Evolutionary conservation across 2,888 invertebrate genomes (phyloP).

Genomic region (Dasysyrphus tricinctus): DNA sequence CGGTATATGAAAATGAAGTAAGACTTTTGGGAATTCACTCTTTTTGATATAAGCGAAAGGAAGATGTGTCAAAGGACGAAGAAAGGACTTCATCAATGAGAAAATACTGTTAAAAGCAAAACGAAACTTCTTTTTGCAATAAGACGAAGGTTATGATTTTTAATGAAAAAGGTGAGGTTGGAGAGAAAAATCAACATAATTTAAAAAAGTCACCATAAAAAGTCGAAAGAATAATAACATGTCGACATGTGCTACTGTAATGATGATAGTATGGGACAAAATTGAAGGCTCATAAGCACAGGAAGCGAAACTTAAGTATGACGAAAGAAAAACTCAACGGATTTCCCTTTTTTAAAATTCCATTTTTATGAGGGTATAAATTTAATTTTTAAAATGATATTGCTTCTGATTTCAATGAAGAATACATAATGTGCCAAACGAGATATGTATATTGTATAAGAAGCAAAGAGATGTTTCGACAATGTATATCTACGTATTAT

Average conservation of each 20-base stretch:
- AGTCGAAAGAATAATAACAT: background rate
- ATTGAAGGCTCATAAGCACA: background rate
- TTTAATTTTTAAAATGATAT: slow-evolving; percentile 36
- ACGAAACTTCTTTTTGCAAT: background rate
- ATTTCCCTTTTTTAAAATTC: slow-evolving; percentile 2
- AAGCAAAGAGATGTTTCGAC: background rate
- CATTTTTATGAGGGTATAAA: slow-evolving; percentile 19
- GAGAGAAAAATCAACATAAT: slow-evolving; percentile 40
- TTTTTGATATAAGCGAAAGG: background rate
- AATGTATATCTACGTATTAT: background rate
- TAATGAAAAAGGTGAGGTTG: slow-evolving; percentile 34
- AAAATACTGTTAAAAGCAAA: background rate
- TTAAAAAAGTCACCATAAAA: slow-evolving; percentile 29
- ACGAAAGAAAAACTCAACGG: slow-evolving; percentile 6
- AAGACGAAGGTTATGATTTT: slow-evolving; percentile 19
- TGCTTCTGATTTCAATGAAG: slow-evolving; percentile 23
- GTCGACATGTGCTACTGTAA: background rate
- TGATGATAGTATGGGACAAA: background rate
- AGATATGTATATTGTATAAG: background rate
- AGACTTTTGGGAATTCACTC: slow-evolving; percentile 33
- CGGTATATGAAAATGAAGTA: slow-evolving; percentile 12
- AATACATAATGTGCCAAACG: background rate
- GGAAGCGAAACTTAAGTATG: background rate
- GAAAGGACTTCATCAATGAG: slow-evolving; percentile 5
- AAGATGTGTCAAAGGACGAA: background rate